Base-by-base conservation (phyloP, 2,113 vertebrate species). In the Pelodiscus sinensis region DNA sequence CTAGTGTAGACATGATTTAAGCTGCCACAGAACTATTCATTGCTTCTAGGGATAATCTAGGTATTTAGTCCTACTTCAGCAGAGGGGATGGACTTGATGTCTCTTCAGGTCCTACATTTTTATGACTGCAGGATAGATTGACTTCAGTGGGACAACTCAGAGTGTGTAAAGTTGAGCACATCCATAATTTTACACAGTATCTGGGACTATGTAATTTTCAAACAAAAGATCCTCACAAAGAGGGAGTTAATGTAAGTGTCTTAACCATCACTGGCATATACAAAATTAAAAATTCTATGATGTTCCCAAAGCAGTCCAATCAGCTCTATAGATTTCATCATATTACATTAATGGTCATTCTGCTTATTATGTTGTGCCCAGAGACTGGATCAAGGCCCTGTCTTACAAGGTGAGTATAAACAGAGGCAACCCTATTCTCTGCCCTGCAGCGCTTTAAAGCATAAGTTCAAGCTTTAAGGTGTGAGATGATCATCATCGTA, bases 301-400 rank as follows among this genome's bases (percentile, higher is more conserved):
- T 75, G 38, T 75, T 75, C 71, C 44, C n/a, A 44, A 21, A 75
- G 71, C 71, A 75, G 71, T 75, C 35, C 35, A 44, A 44, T 44
- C 35, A 75, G 19, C 44, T 21, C 9, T 44, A 12, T 44, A 44
- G 35, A 38, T 75, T 24, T 75, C 71, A 38, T 11, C 35, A 75
- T 21, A 75, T 38, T 13, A 5, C 21, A 22, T 38, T 75, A 25
- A 11, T 75, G 38, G 44, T 75, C 19, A 25, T 25, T 75, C 38
- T 68, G 65, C 65, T 24, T 75, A 50, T 75, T 75, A 77, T 77
- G 25, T 22, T 14, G 31, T 35, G 65, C 65, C 65, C 15, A 15
- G 65, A 0, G 0, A 18, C 31, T 81, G 31, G 8, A 2, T n/a
- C n/a, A 4, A n/a, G 16, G 9, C 9, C 52, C 1, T 54, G 6